These are phyloP conservation scores for Cyrtorhinus lividipennis DNA, from an alignment of 1,140 invertebrate genomes.

Conservation along the genomic window DNA sequence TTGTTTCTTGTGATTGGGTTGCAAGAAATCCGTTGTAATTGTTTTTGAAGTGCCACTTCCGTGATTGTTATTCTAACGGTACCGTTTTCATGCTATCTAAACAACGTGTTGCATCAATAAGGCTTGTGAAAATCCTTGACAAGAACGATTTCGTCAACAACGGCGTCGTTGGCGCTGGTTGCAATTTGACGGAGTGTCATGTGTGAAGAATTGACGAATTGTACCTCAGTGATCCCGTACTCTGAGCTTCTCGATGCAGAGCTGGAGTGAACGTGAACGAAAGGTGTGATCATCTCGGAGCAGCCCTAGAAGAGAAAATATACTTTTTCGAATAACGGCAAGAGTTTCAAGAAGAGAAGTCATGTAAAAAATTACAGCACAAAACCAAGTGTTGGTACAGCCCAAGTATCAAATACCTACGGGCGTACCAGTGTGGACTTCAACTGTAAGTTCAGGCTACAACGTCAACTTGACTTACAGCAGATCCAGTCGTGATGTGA, in stretches of 20 bases:
- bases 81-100: too few relatives aligned
- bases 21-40: too few relatives aligned
- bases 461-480: slow-evolving; percentile 38
- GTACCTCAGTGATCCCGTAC: slow-evolving; percentile 84
- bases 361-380: not conserved
- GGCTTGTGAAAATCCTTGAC: slow-evolving; percentile 45
- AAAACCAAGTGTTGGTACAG: not conserved
- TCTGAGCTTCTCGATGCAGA: slow-evolving; percentile 71
- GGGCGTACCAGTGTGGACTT: not conserved
- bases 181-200: slow-evolving; percentile 87
- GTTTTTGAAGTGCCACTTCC: too few relatives aligned
- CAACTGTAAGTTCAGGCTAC: not conserved
- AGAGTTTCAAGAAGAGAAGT: too few relatives aligned
- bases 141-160: slow-evolving; percentile 62
- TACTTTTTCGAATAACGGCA: too few relatives aligned
- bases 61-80: too few relatives aligned
- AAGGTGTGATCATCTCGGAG: slow-evolving; percentile 38
- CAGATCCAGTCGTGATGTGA: slow-evolving; percentile 85
- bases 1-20: too few relatives aligned
- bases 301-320: too few relatives aligned
- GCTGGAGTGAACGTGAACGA: slow-evolving; percentile 44
- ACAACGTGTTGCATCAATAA: slow-evolving; percentile 7
- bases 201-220: slow-evolving; percentile 67
- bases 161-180: slow-evolving; percentile 50
- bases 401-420: not conserved